phyloP scores from a whole-genome alignment of 2,113 vertebrate genomes.

The Acanthochromis polyacanthus region DNA sequence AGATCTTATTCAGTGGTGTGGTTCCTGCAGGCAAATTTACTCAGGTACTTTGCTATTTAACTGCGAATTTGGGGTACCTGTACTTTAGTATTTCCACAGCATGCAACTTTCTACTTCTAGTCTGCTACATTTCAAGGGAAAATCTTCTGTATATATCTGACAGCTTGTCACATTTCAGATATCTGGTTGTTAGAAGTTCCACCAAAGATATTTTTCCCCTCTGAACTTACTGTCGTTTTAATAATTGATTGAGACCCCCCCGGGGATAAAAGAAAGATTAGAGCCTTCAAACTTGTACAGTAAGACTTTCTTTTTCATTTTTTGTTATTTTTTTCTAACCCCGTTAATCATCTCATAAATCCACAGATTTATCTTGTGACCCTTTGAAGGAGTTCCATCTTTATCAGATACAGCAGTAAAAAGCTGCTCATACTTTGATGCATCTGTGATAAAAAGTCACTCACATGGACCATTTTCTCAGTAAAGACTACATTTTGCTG shows the following conservation, averaged over 20 bases:
- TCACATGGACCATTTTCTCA: neutral
- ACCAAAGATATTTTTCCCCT: neutral
- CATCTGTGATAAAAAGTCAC: neutral
- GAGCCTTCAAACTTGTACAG: neutral
- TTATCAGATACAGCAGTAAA: neutral
- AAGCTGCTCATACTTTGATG: neutral
- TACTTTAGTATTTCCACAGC: neutral
- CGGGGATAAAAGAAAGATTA: slow-evolving; percentile 5
- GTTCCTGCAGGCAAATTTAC: neutral
- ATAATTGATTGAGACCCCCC: neutral
- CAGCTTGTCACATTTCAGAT: neutral
- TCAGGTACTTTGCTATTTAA: neutral
- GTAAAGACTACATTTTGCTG: neutral
- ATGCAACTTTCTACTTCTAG: neutral
- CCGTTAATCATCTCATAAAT: neutral
- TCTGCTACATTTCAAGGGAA: neutral
- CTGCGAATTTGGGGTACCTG: neutral
- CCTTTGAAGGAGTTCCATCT: neutral
- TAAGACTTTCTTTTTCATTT: neutral
- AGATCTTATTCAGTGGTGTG: neutral
- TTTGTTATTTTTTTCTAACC: neutral
- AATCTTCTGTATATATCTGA: neutral
- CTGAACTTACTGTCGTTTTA: slow-evolving; percentile 7
- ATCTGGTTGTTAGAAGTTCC: slow-evolving; percentile 1
- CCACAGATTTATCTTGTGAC: neutral